Evolutionary conservation across 2,888 invertebrate genomes (phyloP), one percentile per base, ranked within the genome.

Genomic region (Germaria angustata): DNA sequence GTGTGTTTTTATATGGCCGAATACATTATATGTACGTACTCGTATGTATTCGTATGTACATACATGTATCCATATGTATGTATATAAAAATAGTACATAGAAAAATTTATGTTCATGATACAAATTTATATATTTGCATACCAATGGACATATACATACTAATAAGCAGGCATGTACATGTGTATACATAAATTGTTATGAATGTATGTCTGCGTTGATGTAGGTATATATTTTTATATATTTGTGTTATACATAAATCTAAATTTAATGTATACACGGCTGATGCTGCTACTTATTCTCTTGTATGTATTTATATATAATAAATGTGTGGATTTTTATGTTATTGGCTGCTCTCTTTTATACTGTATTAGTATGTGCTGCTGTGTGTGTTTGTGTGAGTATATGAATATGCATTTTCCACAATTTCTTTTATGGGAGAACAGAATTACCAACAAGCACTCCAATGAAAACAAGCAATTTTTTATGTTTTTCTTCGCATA

Each of bases 391-490:
- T 20, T 49, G 36, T 73, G 15, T 41, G 15, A 59, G 41, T 66
- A 46, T 59, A 79, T 82, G 79, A 76, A 79, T 82, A 79, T 79
- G 79, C 82, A 82, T 71, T 82, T n/a, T 75, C 24, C 24, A 66
- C 36, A 75, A 71, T 66, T 59, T 71, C 39, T 66, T 61, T 46
- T 59, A 57, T 49, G 49, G 82, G 82, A 46, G 75, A 41, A 36
- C 82, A 79, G 79, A 51, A 79, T 57, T 53, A 49, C 61, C 63
- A 75, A 57, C 63, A 53, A 53, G 53, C 69, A 8, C 7, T 13
- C n/a, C 32, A 41, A 44, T 6, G 9, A 39, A 46, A 61, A 20
- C 28, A 32, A 63, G 51, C 36, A 6, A 11, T n/a, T 69, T 46
- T 68, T 6, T 36, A 22, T 55, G 4, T 65, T 49, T 49, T 59